Conservation (phyloP, 2,888 invertebrate species). For the Leptarthrus brevirostris region DNA sequence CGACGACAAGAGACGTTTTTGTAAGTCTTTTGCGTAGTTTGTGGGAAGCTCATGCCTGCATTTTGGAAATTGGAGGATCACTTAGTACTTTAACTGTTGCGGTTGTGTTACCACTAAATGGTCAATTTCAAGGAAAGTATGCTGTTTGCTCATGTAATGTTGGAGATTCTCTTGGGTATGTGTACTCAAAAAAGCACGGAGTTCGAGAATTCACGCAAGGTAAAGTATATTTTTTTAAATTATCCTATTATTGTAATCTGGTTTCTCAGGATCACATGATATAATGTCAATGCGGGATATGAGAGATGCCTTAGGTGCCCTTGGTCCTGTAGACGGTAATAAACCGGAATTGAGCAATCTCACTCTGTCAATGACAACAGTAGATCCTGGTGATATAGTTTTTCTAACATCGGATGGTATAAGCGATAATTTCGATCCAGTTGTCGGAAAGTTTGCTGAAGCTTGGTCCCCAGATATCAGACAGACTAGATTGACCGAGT, state of each 20-base stretch:
- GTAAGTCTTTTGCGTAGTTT: constrained; percentile 81
- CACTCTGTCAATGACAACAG: constrained; percentile 84
- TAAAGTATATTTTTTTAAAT: constrained; percentile 56
- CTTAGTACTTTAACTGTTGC: constrained; percentile 87
- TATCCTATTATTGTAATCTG: not conserved
- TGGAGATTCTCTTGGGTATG: constrained; percentile 89
- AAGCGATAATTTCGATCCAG: constrained; percentile 91
- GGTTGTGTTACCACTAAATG: constrained; percentile 74
- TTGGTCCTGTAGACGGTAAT: constrained; percentile 86
- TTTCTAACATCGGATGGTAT: constrained; percentile 91
- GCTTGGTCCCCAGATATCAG: constrained; percentile 66
- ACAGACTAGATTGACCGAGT: constrained; percentile 52
- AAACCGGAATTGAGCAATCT: constrained; percentile 89
- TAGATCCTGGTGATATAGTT: constrained; percentile 84
- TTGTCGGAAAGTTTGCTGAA: constrained; percentile 86
- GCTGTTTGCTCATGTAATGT: constrained; percentile 89
- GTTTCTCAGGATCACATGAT: constrained; percentile 78
- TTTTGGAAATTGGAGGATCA: constrained; percentile 83
- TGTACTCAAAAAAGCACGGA: constrained; percentile 80
- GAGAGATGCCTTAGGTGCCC: constrained; percentile 87
- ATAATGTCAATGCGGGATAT: constrained; percentile 83
- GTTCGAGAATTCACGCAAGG: constrained; percentile 85
- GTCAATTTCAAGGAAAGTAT: constrained; percentile 67
- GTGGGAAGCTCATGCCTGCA: constrained; percentile 86
- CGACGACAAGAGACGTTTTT: constrained; percentile 78